Conservation (phyloP, 1,140 invertebrate species). For the Drepana arcuata region DNA sequence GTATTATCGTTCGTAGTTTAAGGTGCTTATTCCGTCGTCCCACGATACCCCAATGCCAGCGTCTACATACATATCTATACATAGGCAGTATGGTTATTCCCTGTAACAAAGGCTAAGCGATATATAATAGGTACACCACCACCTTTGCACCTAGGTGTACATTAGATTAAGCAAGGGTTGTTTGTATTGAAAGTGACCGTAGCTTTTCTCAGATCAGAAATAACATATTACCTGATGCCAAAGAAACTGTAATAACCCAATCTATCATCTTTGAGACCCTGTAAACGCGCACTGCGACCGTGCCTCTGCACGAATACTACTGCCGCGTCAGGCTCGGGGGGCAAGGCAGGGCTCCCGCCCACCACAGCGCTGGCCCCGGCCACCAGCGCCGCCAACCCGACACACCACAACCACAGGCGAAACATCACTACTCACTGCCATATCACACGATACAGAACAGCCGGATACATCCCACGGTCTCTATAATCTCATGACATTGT, state of each 20-base stretch:
- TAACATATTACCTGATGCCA: conserved; percentile 43
- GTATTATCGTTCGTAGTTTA: no score
- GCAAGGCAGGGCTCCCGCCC: conserved; percentile 70
- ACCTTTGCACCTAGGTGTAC: no score
- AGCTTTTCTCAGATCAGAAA: background rate
- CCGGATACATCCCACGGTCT: no score
- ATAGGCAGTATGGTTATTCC: no score
- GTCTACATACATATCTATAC: no score
- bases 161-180: no score
- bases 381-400: conserved; percentile 14
- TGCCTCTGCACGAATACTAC: conserved; percentile 73
- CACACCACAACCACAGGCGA: conserved; percentile 20
- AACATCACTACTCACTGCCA: conserved; percentile 41
- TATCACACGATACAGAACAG: no score
- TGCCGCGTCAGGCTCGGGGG: conserved; percentile 75
- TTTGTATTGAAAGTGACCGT: background rate
- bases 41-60: no score
- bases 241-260: conserved; percentile 52
- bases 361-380: conserved; percentile 67
- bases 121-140: no score
- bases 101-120: no score
- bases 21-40: no score
- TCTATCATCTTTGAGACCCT: conserved; percentile 55
- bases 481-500: no score
- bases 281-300: conserved; percentile 67